These are phyloP conservation scores for Coremacera marginata DNA, from an alignment of 2,888 invertebrate genomes.

Conservation along the genomic window DNA sequence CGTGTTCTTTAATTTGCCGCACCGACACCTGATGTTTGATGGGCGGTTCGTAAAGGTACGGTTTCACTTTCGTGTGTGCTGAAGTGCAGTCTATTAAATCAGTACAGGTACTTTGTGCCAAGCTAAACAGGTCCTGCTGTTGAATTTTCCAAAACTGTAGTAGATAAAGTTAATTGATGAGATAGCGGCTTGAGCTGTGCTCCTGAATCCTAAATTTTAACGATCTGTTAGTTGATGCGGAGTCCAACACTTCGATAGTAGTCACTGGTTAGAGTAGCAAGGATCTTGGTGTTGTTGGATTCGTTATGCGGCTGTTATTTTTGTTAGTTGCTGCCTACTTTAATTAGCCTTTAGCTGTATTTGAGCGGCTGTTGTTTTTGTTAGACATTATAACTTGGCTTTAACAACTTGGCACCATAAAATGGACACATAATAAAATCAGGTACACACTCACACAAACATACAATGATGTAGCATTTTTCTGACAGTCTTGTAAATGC, in stretches of 20 bases:
- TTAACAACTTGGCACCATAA: slow-evolving; percentile 6
- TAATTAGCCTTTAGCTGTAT: slow-evolving; percentile 4
- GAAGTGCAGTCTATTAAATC: slow-evolving; percentile 54
- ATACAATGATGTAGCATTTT: neutral
- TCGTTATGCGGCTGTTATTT: slow-evolving; percentile 41
- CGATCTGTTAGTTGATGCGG: slow-evolving; percentile 64
- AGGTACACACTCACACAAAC: neutral
- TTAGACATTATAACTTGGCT: neutral
- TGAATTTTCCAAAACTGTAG: neutral
- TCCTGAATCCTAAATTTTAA: slow-evolving; percentile 46
- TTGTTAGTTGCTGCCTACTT: neutral
- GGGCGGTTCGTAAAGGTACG: slow-evolving; percentile 50
- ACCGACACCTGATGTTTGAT: slow-evolving; percentile 31
- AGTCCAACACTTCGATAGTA: slow-evolving; percentile 52
- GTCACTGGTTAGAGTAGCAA: neutral
- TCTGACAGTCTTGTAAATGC: neutral
- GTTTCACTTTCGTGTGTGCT: slow-evolving; percentile 62
- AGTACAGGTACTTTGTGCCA: slow-evolving; percentile 59
- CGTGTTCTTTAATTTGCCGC: slow-evolving; percentile 44
- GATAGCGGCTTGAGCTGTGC: neutral
- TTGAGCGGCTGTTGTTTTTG: slow-evolving; percentile 18
- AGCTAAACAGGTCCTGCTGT: neutral
- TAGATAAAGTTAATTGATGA: slow-evolving; percentile 26
- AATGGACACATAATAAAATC: slow-evolving; percentile 40
- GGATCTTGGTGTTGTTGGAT: slow-evolving; percentile 22